Evolutionary conservation across 2,888 invertebrate genomes (phyloP), one percentile per base, ranked within the genome.

Genomic region (Ophion ventricosus): DNA sequence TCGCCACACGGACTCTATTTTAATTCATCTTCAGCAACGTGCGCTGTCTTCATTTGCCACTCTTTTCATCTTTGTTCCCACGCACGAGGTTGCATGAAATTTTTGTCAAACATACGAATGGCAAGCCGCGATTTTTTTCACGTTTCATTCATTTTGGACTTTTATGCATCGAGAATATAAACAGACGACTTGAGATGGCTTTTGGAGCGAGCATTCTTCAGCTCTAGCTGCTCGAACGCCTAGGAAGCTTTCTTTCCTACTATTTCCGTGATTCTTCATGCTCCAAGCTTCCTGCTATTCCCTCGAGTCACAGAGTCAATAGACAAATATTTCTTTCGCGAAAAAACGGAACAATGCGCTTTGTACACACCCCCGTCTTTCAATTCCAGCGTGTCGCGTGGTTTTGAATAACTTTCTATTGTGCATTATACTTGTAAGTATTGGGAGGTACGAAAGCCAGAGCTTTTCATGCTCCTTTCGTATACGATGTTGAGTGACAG

Each of bases 161-260:
- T 80, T 26, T 43, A 67, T 61, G 67, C 67, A 61, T 40, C 17
- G 57, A 72, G 23, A 66, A 35, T 35, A 77, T 66, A 82, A 72
- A 76, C 66, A 66, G 72, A 82, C 29, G 63, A 43, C 80, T 43
- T 17, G 59, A 59, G 64, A 26, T 23, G 8, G 57, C 64, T 82
- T 76, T 72, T 61, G 73, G 63, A 49, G 66, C 56, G 20, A 64
- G 25, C 69, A 49, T 69, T 69, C 35, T 72, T 14, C 43, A 49
- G 35, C 8, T 5, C 5, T 35, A 35, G 35, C 8, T 35, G n/a
- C 67, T 54, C 57, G 49, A 54, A 23, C 11, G 11, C 49, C 35
- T 35, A 61, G 61, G 69, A 40, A 69, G 61, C 49, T 80, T 59
- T 23, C 69, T 43, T 57, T 61, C 49, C 29, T 5, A 23, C 25